Base-by-base conservation (phyloP, 2,888 invertebrate species). In the Pterostichus niger region DNA sequence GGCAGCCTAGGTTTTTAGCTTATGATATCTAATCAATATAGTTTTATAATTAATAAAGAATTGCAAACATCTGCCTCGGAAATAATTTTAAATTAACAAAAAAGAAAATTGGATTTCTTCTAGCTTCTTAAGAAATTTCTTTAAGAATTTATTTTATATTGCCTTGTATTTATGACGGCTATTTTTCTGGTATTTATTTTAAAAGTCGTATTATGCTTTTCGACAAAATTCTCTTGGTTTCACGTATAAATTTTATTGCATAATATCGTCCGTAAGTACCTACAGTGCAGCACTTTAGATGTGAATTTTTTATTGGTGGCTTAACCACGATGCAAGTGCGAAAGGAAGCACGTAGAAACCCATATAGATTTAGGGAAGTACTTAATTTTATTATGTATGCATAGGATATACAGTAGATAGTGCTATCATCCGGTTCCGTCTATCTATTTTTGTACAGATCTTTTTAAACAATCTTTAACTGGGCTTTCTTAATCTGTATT, bases 21-120 rank as follows among this genome's bases (percentile, higher is more conserved):
- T n/a, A n/a, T n/a, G n/a, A 24, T 24, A 24, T 24, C 2, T 24
- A 24, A 1, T 24, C 3, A 24, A 24, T 24, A 1, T 24, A 24
- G 24, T 2, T 24, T n/a, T 49, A 49, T 1, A 54, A 15, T 17
- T 52, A 75, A 44, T 75, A 75, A 73, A 17, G 17, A 73, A 73
- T 44, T 46, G 71, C 17, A 46, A 73, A 73, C 13, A 71, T 15
- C 13, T 24, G 1, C n/a, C 3, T 6, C n/a, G n/a, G 64, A 31
- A 31, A 31, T 10, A 35, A 13, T 4, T 64, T 33, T 2, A n/a
- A 11, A 31, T 2, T 31, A n/a, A 17, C 4, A n/a, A 44, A 44
- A 6, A 73, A 15, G 44, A 46, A 73, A 73, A 73, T 44, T 73
- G 46, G 9, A 49, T 44, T 73, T 11, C 46, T 59, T 59, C 17